Evolutionary conservation across 92 coral and sea anemone species (phyloP).

Genomic region (Nematostella vectensis): DNA sequence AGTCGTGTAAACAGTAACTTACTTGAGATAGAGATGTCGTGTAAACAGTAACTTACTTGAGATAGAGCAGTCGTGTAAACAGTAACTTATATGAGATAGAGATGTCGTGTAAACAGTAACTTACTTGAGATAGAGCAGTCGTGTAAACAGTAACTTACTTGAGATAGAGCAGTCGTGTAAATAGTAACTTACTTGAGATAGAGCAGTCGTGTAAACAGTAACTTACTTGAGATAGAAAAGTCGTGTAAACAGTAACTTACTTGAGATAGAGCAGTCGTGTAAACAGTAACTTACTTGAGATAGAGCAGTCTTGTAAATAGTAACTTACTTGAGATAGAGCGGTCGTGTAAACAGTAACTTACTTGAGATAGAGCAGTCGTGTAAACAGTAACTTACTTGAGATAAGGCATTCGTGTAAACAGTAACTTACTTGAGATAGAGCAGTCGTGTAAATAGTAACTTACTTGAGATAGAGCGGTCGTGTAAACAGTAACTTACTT

Average conservation of each 20-base stretch:
- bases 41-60: constrained; percentile 32
- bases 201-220: constrained; percentile 65
- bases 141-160: constrained; percentile 76
- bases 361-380: constrained; percentile 31
- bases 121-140: constrained; percentile 71
- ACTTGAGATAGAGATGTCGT: no score
- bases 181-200: constrained; percentile 51
- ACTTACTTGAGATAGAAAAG: no score
- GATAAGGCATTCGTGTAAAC: no score
- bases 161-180: no score
- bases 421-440: constrained; percentile 55
- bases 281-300: constrained; percentile 67
- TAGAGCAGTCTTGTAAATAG: no score
- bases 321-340: constrained; percentile 64
- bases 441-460: constrained; percentile 70
- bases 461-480: no score
- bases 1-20: background rate
- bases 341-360: constrained; percentile 66
- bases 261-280: constrained; percentile 68
- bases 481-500: constrained; percentile 21
- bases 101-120: background rate
- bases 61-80: constrained; percentile 66
- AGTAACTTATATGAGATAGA: no score
- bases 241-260: constrained; percentile 9
- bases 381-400: background rate